Evolutionary conservation across 2,113 vertebrate species (phyloP).

Genomic region (Pholis gunnellus): DNA sequence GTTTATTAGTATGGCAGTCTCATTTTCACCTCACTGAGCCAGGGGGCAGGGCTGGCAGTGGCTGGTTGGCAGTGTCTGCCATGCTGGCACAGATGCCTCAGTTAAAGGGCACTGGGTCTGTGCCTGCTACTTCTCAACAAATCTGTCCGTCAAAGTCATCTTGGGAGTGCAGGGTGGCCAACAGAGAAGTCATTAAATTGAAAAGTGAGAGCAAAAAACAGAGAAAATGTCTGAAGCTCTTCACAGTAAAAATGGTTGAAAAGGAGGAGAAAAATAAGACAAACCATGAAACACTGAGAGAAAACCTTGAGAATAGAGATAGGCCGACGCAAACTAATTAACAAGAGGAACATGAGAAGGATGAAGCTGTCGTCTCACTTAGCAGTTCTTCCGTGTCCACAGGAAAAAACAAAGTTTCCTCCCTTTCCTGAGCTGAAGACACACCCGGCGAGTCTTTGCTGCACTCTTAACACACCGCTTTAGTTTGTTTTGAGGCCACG

Average conservation of each 20-base stretch:
- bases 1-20: conserved; percentile 29
- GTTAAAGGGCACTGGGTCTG: conserved; percentile 54
- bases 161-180: conserved; percentile 20
- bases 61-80: conserved; percentile 31
- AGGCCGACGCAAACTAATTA: conserved; percentile 35
- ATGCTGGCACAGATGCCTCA: conserved; percentile 47
- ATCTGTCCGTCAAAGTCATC: conserved; percentile 55
- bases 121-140: conserved; percentile 41
- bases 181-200: conserved; percentile 26
- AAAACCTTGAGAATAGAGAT: conserved; percentile 33
- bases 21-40: conserved; percentile 42
- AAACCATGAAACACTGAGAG: neutral
- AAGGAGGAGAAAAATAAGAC: conserved; percentile 18
- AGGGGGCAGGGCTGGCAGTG: conserved; percentile 19
- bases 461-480: neutral
- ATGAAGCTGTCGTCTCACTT: conserved; percentile 17
- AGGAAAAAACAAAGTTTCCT: conserved; percentile 40
- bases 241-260: conserved; percentile 8
- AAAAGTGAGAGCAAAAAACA: conserved; percentile 2
- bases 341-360: conserved; percentile 31
- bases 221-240: conserved; percentile 10
- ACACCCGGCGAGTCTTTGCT: neutral
- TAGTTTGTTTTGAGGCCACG: neutral
- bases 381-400: conserved; percentile 44
- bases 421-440: conserved; percentile 28